These are phyloP conservation scores for Cyclophora albipunctata DNA, from an alignment of 2,888 invertebrate species.

Conservation along the genomic window DNA sequence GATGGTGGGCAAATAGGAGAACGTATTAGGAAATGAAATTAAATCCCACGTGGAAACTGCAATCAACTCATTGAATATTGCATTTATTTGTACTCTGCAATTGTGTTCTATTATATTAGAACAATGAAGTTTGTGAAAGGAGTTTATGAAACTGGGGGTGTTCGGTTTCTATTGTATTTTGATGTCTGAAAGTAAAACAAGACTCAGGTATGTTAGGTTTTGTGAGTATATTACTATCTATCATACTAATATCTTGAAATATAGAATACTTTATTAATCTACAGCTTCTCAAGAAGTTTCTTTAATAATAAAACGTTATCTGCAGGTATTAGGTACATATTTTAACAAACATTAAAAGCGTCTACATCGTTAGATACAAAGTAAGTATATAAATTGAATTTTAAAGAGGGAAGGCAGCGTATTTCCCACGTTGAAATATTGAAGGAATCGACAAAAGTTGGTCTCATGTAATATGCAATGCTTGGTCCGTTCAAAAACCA, in stretches of 20 bases:
- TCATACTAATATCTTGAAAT: too few species aligned
- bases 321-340: too few species aligned
- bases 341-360: neutral
- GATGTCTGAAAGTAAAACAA: neutral
- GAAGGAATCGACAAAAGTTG: constrained; percentile 62
- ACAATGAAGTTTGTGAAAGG: constrained; percentile 11
- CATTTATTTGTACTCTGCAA: constrained; percentile 16
- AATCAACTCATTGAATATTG: constrained; percentile 48
- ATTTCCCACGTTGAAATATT: constrained; percentile 60
- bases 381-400: constrained; percentile 20
- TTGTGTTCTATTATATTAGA: constrained; percentile 15
- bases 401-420: constrained; percentile 24
- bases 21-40: constrained; percentile 71
- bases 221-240: too few species aligned
- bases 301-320: too few species aligned
- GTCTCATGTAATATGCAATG: constrained; percentile 67
- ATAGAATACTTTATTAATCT: neutral
- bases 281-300: neutral
- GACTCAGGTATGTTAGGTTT: too few species aligned
- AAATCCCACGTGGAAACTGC: constrained; percentile 60
- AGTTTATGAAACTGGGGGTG: neutral
- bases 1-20: constrained; percentile 58
- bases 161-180: constrained; percentile 4
- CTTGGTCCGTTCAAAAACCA: constrained; percentile 31
- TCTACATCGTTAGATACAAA: constrained; percentile 7